Evolutionary conservation across 2,797 vertebrate species (phyloP), one percentile per base, ranked within the genome.

Genomic region (Danio aesculapii): DNA sequence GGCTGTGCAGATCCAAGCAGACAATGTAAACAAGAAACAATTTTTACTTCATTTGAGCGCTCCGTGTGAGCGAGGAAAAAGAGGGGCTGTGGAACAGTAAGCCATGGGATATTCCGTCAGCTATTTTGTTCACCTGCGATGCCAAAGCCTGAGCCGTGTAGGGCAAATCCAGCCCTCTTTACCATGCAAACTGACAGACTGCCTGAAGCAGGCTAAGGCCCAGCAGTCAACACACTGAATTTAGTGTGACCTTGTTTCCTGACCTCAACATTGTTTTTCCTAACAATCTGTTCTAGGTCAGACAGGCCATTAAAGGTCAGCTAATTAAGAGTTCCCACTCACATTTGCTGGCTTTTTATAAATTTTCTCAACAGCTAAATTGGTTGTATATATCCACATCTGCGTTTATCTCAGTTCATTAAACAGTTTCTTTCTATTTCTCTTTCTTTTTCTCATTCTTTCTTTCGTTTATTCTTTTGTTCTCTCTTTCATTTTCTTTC

Each of bases 71-170:
- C 72, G 74, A 83, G 77, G 64, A 80, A 68, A 19, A 77, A 77
- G 19, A 77, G 84, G 82, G 67, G 43, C 53, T 64, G 16, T 75
- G 67, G 53, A 87, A 86, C 88, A 85, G 86, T 69, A 84, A 87
- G 91, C 89, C 88, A 90, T 84, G 89, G 90, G 92, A 93, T 88
- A 93, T 91, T 93, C 92, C 92, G 92, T 93, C 92, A 93, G 90
- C 92, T 94, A 92, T 92, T 92, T 92, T 93, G 16, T 93, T 91
- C 89, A 91, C 90, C 87, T 90, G 88, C 94, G 92, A 94, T 94
- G 92, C 93, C 92, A 93, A 92, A 92, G 82, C 49, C 81, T 85
- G 86, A 83, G 78, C 69, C 16, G 21, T 71, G 81, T 55, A 67
- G 53, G 74, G 69, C 52, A 84, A 64, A 81, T 82, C 66, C 77